These are phyloP conservation scores for Trachelus iudaicus DNA, from an alignment of 2,888 invertebrate genomes.

Conservation along the genomic window DNA sequence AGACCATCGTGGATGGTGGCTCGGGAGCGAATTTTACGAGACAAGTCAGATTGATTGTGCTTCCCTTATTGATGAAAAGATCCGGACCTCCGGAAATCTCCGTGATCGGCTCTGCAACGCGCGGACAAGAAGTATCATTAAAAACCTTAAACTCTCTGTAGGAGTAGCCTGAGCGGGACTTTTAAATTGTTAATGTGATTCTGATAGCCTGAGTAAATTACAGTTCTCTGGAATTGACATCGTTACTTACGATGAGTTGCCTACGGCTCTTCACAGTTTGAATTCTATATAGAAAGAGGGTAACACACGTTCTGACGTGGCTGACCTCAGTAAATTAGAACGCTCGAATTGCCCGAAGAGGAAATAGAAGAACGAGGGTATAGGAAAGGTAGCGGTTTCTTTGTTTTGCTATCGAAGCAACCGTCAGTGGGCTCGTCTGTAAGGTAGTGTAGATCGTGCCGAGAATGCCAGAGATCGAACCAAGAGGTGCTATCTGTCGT, in stretches of 20 bases:
- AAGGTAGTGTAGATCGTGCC: slow-evolving; percentile 26
- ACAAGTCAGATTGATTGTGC: slow-evolving; percentile 88
- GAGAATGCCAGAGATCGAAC: slow-evolving; percentile 20
- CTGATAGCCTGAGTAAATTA: neutral
- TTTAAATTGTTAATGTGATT: neutral
- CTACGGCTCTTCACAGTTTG: neutral
- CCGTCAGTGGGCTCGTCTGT: slow-evolving; percentile 17
- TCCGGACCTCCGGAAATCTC: slow-evolving; percentile 84
- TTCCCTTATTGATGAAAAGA: slow-evolving; percentile 84
- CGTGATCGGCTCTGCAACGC: slow-evolving; percentile 79
- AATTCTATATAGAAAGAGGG: neutral
- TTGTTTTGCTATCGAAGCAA: slow-evolving; percentile 24
- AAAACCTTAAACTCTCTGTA: neutral
- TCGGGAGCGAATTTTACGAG: slow-evolving; percentile 84
- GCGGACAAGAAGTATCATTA: slow-evolving; percentile 13
- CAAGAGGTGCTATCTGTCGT: slow-evolving; percentile 1
- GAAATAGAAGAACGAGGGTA: neutral
- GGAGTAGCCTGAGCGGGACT: too few species aligned
- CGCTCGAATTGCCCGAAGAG: neutral
- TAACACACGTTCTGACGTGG: slow-evolving; percentile 12
- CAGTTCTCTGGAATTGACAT: neutral
- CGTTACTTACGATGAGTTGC: neutral
- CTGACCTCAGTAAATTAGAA: slow-evolving; percentile 17
- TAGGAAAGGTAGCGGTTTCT: slow-evolving; percentile 7
- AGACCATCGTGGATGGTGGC: slow-evolving; percentile 82